Base-by-base conservation (phyloP, 2,113 vertebrate species). In the Hyperopisus bebe region DNA sequence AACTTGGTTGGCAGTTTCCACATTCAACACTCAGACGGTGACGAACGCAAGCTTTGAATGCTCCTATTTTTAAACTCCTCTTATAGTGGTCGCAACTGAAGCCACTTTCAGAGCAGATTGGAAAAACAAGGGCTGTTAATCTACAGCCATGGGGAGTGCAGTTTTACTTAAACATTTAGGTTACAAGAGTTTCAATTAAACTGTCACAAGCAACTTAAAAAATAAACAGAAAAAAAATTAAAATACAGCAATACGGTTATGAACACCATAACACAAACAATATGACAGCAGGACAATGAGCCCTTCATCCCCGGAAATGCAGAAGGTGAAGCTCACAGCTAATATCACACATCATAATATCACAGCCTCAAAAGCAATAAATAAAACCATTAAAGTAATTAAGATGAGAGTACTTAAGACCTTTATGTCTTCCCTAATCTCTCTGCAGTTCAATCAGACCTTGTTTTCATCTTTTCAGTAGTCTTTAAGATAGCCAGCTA, bases 381-480 rank as follows among this genome's bases (percentile, higher is more conserved):
- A 88, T 42, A 87, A 87, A 80, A 87, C 86, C 87, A 89, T 27
- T 47, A 82, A 44, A 85, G 24, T 21, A n/a, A 85, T n/a, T n/a
- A 87, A 19, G 31, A 80, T 80, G 31, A 80, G 17, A 17, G 74
- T 80, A 80, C 39, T 80, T 19, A 42, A 80, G 74, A 80, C 47
- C 44, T 47, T 48, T 53, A 13, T 55, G n/a, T n/a, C 24, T 39
- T 87, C 35, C 15, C 74, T 80, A n/a, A 80, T 80, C 15, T 80
- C 17, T 50, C 27, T 31, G n/a, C 10, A 35, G 48, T 48, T n/a
- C 50, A 15, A 48, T 27, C 19, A 51, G 10, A 66, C 74, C 4
- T 42, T 27, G 31, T 55, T 47, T 84, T 53, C 50, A 31, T 44
- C 24, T 83, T 15, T 27, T 44, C 19, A 6, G 2, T 19, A 24